A percentile compares a stretch with the other conserved stretches of the same genome.
phyloP scores from a whole-genome alignment of 2,888 invertebrate genomes.

The Leptarthrus brevirostris region DNA sequence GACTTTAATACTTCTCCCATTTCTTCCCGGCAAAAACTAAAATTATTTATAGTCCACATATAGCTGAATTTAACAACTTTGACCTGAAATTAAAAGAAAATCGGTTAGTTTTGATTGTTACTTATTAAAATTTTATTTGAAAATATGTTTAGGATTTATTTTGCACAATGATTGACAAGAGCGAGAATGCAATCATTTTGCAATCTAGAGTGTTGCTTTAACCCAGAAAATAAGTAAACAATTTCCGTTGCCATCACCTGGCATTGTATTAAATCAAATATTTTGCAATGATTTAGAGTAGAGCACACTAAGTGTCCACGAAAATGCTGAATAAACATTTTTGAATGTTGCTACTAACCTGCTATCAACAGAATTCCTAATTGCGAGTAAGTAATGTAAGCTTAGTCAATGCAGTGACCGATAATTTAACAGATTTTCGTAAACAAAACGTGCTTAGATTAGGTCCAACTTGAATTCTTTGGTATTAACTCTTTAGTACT shows the following conservation, averaged over 20 bases:
- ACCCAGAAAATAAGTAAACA: conserved; percentile 26
- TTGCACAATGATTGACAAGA: neutral
- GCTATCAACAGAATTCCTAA: too few species aligned
- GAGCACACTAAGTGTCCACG: conserved; percentile 31
- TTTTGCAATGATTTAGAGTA: conserved; percentile 44
- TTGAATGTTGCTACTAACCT: neutral
- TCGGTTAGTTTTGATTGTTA: neutral
- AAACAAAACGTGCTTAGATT: neutral
- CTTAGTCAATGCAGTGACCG: conserved; percentile 24
- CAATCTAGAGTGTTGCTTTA: conserved; percentile 27
- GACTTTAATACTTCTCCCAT: conserved; percentile 99
- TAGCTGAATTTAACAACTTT: conserved; percentile 99
- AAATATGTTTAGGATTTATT: too few species aligned
- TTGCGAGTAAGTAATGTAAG: neutral
- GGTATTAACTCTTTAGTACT: too few species aligned
- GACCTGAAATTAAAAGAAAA: conserved; percentile 75
- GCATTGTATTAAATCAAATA: conserved; percentile 20
- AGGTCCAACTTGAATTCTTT: too few species aligned
- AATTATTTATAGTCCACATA: conserved; percentile 99
- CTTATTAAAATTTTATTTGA: neutral
- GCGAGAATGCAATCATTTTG: neutral
- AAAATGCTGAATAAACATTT: conserved; percentile 41
- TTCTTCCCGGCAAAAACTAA: conserved; percentile 99
- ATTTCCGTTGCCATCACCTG: neutral
- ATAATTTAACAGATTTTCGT: conserved; percentile 20